Evolutionary conservation across 92 coral and sea anemone genomes (phyloP).

Genomic region (Umimayanthus kanabou): DNA sequence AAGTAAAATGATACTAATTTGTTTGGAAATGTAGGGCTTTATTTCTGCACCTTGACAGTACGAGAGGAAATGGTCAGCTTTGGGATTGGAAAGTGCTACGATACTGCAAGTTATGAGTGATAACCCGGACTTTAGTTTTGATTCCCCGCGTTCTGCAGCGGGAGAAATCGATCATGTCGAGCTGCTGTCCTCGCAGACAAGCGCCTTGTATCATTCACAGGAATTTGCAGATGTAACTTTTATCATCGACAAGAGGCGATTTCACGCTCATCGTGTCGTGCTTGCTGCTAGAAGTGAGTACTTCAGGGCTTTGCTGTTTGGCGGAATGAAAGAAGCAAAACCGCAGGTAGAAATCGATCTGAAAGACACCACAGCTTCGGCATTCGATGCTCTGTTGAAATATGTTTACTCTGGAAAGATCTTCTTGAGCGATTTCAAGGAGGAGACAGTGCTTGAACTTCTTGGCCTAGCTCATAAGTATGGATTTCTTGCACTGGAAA

Average conservation of each 20-base stretch:
- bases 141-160: constrained; percentile 52
- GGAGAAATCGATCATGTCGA: constrained; percentile 98
- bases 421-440: constrained; percentile 72
- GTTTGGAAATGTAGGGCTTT: constrained; percentile 1
- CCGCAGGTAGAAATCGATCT: constrained; percentile 88
- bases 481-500: constrained; percentile 95
- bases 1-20: no score
- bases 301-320: constrained; percentile 91
- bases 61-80: neutral
- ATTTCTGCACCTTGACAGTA: neutral
- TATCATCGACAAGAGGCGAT: constrained; percentile 79
- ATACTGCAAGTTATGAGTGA: constrained; percentile 67
- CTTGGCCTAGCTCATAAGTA: constrained; percentile 94
- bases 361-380: constrained; percentile 78
- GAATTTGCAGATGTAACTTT: constrained; percentile 95
- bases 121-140: constrained; percentile 68
- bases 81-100: neutral
- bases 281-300: constrained; percentile 96
- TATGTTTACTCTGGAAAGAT: constrained; percentile 93
- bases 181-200: constrained; percentile 88
- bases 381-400: constrained; percentile 82
- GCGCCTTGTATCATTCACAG: constrained; percentile 79
- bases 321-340: constrained; percentile 98
- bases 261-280: constrained; percentile 86
- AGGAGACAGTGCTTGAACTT: constrained; percentile 84